These are phyloP conservation scores for Sphaeridia pumilis DNA, from an alignment of 2,888 invertebrate genomes.

Conservation along the genomic window DNA sequence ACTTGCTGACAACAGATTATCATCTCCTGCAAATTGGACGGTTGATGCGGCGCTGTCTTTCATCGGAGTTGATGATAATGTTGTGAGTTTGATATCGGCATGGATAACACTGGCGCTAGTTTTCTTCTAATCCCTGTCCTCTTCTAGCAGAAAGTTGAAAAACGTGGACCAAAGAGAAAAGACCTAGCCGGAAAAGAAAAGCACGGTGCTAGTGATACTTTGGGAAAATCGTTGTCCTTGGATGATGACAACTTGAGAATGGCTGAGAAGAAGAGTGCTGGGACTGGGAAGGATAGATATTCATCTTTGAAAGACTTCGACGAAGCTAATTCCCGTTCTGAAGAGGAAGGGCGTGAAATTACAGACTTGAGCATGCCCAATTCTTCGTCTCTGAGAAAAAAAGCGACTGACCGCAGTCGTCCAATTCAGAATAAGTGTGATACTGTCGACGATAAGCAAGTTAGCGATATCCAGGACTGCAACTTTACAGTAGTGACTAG, in stretches of 20 bases:
- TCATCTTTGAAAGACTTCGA: constrained; percentile 8
- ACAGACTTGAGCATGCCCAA: not conserved
- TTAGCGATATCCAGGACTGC: constrained; percentile 3
- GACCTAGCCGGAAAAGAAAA: constrained; percentile 15
- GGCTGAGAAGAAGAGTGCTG: constrained; percentile 6
- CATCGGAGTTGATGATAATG: too few relatives aligned
- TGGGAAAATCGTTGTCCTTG: constrained; percentile 30
- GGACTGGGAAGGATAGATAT: constrained; percentile 6
- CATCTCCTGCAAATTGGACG: too few relatives aligned
- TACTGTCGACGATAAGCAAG: constrained; percentile 6
- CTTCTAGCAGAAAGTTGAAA: not conserved
- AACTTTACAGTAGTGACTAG: constrained; percentile 13
- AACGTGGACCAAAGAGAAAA: constrained; percentile 18
- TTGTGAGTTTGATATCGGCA: too few relatives aligned
- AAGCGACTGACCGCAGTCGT: not conserved
- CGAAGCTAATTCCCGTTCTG: constrained; percentile 1
- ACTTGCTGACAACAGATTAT: too few relatives aligned
- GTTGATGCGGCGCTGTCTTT: too few relatives aligned
- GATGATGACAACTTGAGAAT: constrained; percentile 26
- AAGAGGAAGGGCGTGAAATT: constrained; percentile 6
- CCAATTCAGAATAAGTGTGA: constrained; percentile 4
- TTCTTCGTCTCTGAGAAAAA: not conserved
- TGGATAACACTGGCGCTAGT: too few relatives aligned
- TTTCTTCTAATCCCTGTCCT: too few relatives aligned
- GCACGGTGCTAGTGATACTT: constrained; percentile 21